Conservation (phyloP, 1,140 invertebrate species). For the Holcopasites calliopsidis region DNA sequence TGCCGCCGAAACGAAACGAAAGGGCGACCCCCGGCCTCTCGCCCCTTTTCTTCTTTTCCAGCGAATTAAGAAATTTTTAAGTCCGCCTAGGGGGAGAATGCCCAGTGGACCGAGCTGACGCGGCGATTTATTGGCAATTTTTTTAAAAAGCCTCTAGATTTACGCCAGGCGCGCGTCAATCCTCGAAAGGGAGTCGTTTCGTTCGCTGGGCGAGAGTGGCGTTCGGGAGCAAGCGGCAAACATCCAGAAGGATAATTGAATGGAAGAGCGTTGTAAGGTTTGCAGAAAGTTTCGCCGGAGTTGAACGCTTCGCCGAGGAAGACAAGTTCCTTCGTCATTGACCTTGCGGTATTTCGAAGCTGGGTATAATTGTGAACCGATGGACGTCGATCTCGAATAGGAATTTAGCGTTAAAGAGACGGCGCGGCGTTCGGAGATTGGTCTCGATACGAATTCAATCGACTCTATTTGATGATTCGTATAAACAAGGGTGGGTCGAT, state of each 20-base stretch:
- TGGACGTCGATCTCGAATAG: neutral
- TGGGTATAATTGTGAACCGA: constrained; percentile 37
- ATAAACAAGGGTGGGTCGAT: no score
- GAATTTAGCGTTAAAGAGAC: neutral
- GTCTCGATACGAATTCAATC: neutral
- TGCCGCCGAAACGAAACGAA: constrained; percentile 28
- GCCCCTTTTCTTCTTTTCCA: constrained; percentile 63
- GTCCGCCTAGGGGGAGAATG: constrained; percentile 66
- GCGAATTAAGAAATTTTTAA: constrained; percentile 77
- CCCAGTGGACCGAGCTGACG: constrained; percentile 71
- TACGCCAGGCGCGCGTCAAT: constrained; percentile 65
- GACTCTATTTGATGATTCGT: no score
- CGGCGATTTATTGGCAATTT: constrained; percentile 78
- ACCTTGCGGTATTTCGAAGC: constrained; percentile 51
- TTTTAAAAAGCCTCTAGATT: constrained; percentile 76
- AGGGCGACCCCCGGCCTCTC: constrained; percentile 13
- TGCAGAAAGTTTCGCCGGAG: constrained; percentile 41
- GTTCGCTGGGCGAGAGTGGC: neutral
- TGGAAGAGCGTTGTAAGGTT: constrained; percentile 32
- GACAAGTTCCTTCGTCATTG: constrained; percentile 31
- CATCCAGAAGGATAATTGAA: constrained; percentile 52
- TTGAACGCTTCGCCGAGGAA: neutral
- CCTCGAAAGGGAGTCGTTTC: constrained; percentile 11
- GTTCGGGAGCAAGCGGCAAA: constrained; percentile 25
- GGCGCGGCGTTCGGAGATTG: no score